A percentile compares a stretch with the other conserved stretches of the same genome.
These are phyloP conservation scores for Odontomachus brunneus DNA, from an alignment of 1,140 invertebrate species.

Conservation along the genomic window DNA sequence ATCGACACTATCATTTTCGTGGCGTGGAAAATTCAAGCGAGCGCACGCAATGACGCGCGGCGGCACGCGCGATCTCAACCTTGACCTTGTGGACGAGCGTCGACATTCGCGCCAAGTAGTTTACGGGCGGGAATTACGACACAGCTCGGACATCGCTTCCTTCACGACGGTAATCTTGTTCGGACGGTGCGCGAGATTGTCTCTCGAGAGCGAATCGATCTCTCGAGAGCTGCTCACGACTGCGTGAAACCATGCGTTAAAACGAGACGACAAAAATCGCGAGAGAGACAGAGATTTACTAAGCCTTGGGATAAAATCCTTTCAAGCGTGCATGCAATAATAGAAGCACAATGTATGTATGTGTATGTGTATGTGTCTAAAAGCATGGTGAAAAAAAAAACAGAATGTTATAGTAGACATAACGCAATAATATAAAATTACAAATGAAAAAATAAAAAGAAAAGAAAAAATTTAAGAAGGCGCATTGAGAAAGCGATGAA, in stretches of 20 bases:
- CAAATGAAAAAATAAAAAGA: too few relatives aligned
- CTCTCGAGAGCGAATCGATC: conserved; percentile 1
- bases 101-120: conserved; percentile 51
- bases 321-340: too few relatives aligned
- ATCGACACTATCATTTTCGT: neutral
- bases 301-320: too few relatives aligned
- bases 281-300: neutral
- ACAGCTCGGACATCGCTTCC: conserved; percentile 41
- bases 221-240: neutral
- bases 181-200: neutral
- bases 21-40: neutral
- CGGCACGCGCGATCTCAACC: conserved; percentile 68
- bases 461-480: too few relatives aligned
- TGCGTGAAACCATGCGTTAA: neutral
- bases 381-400: too few relatives aligned
- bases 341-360: too few relatives aligned
- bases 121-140: conserved; percentile 51
- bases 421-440: too few relatives aligned
- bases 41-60: conserved; percentile 4
- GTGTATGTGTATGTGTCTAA: too few relatives aligned
- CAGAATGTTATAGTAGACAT: too few relatives aligned
- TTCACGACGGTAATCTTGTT: conserved; percentile 52
- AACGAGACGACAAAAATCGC: neutral
- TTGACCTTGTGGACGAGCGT: conserved; percentile 64
- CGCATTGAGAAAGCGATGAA: too few relatives aligned